Conservation (phyloP, 2,797 vertebrate species). For the Spinibarbus caldwelli region DNA sequence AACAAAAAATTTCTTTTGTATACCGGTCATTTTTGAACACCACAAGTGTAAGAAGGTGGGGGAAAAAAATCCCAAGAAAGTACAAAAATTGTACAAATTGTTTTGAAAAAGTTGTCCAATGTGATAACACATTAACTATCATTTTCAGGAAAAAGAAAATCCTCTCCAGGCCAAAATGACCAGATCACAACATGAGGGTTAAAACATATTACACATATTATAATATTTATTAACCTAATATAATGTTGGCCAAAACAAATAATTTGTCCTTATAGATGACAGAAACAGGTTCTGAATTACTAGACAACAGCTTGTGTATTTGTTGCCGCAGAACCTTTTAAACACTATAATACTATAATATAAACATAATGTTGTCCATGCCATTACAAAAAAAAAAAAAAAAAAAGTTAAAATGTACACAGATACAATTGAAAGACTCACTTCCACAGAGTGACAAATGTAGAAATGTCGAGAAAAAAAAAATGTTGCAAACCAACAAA, state of each 20-base stretch:
- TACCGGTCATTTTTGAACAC: not conserved
- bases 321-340: not conserved
- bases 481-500: not conserved
- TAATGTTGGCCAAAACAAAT: not conserved
- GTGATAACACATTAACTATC: not conserved
- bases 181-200: not conserved
- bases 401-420: not conserved
- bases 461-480: not conserved
- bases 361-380: not conserved
- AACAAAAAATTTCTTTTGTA: not conserved
- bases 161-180: not conserved
- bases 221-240: not conserved
- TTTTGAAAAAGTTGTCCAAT: not conserved
- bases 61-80: not conserved
- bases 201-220: not conserved
- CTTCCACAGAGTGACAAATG: not conserved
- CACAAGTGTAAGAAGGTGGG: not conserved
- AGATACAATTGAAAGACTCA: not conserved
- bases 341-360: not conserved
- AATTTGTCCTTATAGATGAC: not conserved
- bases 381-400: not conserved
- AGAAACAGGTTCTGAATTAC: not conserved
- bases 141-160: not conserved
- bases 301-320: not conserved
- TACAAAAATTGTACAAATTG: not conserved